Conservation (phyloP, 2,888 invertebrate species). For the Spatulosminthurus flaviceps region DNA sequence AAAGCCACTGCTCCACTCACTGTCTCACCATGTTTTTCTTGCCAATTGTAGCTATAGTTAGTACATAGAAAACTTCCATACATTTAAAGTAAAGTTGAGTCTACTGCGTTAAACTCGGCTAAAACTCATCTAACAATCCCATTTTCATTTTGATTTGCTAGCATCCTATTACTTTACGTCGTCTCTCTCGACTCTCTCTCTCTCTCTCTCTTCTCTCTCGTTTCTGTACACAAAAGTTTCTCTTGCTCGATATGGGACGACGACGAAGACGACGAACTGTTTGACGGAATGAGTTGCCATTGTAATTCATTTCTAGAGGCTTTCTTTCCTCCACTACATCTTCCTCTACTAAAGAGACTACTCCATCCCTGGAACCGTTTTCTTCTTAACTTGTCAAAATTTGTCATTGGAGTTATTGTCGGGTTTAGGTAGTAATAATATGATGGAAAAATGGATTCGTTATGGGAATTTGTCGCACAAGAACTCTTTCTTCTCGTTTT, state of each 20-base stretch:
- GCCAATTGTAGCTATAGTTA: background rate
- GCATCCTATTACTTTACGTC: slow-evolving; percentile 39
- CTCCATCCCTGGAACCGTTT: slow-evolving; percentile 8
- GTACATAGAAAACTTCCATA: too few species aligned
- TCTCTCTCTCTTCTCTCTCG: too few species aligned
- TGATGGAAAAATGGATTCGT: slow-evolving; percentile 13
- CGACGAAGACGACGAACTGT: too few species aligned
- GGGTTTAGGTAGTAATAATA: slow-evolving; percentile 6
- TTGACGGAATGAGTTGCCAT: slow-evolving; percentile 38
- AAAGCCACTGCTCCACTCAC: background rate
- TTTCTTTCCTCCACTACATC: background rate
- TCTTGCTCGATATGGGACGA: background rate
- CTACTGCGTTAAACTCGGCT: slow-evolving; percentile 18
- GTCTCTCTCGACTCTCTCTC: background rate
- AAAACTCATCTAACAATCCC: slow-evolving; percentile 33
- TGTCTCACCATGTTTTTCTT: background rate
- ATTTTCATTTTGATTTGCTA: slow-evolving; percentile 40
- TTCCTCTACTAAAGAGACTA: background rate
- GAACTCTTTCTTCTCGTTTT: too few species aligned
- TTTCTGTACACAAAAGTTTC: slow-evolving; percentile 25
- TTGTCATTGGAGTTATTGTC: slow-evolving; percentile 42
- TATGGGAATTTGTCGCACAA: background rate
- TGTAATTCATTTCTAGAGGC: slow-evolving; percentile 43
- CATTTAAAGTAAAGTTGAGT: too few species aligned
- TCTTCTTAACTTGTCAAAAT: slow-evolving; percentile 46